Evolutionary conservation across 2,113 vertebrate genomes (phyloP).

Genomic region (Campylorhamphus procurvoides): DNA sequence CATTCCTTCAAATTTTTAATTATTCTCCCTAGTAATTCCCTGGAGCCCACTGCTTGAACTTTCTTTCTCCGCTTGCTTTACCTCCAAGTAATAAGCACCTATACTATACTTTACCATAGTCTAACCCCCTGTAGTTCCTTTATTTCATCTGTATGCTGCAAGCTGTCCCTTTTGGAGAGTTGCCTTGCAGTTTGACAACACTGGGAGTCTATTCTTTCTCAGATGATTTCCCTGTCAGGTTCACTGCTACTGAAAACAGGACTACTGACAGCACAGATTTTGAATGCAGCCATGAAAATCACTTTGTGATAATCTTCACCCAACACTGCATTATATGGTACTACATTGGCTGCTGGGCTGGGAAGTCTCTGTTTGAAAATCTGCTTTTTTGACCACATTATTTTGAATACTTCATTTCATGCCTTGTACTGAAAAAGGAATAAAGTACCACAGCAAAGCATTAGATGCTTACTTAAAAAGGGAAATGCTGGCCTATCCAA

Average conservation of each 20-base stretch:
- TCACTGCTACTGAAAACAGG: conserved; percentile 1
- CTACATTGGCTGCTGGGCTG: conserved; percentile 13
- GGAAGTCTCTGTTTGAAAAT: conserved; percentile 43
- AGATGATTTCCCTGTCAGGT: conserved; percentile 15
- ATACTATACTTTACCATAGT: background rate
- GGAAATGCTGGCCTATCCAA: background rate
- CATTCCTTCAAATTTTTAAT: conserved; percentile 27
- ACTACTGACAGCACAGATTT: background rate
- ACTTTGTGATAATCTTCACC: background rate
- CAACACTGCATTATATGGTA: conserved; percentile 10
- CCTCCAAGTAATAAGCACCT: background rate
- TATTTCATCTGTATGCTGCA: background rate
- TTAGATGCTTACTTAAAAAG: conserved; percentile 29
- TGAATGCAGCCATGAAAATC: conserved; percentile 45
- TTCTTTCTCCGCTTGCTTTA: background rate
- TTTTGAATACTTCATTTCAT: conserved; percentile 51
- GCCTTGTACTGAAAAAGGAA: conserved; percentile 1
- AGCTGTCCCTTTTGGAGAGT: background rate
- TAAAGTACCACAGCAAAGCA: background rate
- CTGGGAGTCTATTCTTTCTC: background rate
- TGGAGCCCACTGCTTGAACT: background rate
- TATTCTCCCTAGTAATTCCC: background rate
- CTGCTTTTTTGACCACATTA: conserved; percentile 20
- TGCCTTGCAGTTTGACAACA: background rate
- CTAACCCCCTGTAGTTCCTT: background rate